phyloP scores from a whole-genome alignment of 2,888 invertebrate species.

The Augiades crinisus region DNA sequence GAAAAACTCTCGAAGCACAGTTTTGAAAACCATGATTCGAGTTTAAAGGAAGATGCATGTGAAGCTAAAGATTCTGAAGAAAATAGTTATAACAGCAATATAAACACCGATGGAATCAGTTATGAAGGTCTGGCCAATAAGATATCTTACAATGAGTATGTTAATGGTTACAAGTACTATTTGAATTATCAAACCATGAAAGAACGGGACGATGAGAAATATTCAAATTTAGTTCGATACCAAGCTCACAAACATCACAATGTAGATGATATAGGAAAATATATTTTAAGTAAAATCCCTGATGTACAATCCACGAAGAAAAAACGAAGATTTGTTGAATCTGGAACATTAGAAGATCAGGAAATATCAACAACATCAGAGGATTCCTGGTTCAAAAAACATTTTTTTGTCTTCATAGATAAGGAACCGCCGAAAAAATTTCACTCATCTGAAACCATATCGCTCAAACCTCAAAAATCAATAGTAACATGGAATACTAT shows the following conservation, averaged over 20 bases:
- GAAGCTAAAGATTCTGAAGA: constrained; percentile 1
- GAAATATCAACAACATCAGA: constrained; percentile 61
- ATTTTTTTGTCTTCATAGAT: constrained; percentile 60
- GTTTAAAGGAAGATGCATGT: constrained; percentile 33
- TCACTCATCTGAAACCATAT: constrained; percentile 54
- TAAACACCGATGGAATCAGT: constrained; percentile 37
- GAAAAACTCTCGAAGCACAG: constrained; percentile 38
- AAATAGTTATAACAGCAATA: constrained; percentile 9
- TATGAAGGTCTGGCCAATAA: constrained; percentile 51
- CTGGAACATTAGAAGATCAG: constrained; percentile 51
- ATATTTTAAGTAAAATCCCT: constrained; percentile 61
- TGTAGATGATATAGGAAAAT: constrained; percentile 71
- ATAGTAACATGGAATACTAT: background rate
- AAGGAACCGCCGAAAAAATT: constrained; percentile 53
- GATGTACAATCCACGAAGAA: constrained; percentile 38
- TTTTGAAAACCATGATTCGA: constrained; percentile 37
- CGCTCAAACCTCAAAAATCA: constrained; percentile 43
- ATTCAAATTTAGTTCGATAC: constrained; percentile 58
- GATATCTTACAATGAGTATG: constrained; percentile 59
- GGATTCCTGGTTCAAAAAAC: constrained; percentile 65
- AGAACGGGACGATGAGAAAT: constrained; percentile 50
- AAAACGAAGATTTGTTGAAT: constrained; percentile 48
- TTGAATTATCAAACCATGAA: constrained; percentile 53
- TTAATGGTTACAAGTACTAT: constrained; percentile 65
- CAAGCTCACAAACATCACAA: constrained; percentile 68